Evolutionary conservation across 2,888 invertebrate genomes (phyloP).

Genomic region (Apodemia hepburni): DNA sequence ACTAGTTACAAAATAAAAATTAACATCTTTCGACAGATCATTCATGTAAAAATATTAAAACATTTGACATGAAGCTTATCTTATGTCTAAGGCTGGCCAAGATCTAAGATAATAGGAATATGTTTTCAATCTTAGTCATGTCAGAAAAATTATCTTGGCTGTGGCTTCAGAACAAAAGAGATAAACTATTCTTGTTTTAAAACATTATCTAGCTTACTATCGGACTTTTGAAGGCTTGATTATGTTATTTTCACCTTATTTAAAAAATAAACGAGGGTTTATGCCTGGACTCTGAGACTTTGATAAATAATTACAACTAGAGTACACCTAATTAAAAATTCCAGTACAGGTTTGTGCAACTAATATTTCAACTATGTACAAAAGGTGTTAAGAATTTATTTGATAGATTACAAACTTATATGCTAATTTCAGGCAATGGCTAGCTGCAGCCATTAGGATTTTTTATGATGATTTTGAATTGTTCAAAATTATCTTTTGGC

Average conservation of each 20-base stretch:
- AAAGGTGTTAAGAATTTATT: too few species aligned
- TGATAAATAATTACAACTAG: background rate
- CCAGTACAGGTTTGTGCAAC: background rate
- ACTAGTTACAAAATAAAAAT: too few species aligned
- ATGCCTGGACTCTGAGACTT: background rate
- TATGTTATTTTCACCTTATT: conserved; percentile 21
- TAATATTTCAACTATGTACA: too few species aligned
- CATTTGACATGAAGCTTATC: background rate
- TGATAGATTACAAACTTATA: too few species aligned
- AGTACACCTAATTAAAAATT: background rate
- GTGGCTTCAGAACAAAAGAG: conserved; percentile 15
- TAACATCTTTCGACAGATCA: background rate
- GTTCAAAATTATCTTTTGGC: too few species aligned
- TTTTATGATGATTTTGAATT: too few species aligned
- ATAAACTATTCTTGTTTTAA: conserved; percentile 10
- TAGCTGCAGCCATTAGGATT: too few species aligned
- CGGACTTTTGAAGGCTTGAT: conserved; percentile 13
- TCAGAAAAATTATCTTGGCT: conserved; percentile 18
- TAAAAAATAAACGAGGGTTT: conserved; percentile 13
- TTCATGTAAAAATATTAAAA: background rate
- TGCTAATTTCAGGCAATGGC: too few species aligned
- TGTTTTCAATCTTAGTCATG: conserved; percentile 22
- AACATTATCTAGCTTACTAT: conserved; percentile 17
- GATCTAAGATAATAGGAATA: conserved; percentile 27
- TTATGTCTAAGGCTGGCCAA: conserved; percentile 4